Evolutionary conservation across 2,888 invertebrate species (phyloP).

Genomic region (Pammene aurita): DNA sequence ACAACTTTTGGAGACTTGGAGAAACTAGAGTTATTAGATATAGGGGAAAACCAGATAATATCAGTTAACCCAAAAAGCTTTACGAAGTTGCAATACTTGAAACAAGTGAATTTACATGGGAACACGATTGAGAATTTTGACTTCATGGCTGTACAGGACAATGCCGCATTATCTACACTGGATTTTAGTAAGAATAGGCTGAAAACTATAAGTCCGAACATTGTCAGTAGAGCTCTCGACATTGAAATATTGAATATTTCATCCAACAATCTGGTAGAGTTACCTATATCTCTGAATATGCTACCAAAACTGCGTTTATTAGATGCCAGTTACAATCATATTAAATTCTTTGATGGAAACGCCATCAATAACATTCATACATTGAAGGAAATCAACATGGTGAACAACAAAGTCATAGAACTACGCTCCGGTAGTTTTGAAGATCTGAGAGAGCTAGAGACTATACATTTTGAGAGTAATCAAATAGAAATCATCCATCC

Average conservation of each 20-base stretch:
- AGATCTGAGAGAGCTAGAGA: constrained; percentile 86
- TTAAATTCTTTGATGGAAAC: constrained; percentile 87
- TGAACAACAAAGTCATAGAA: constrained; percentile 88
- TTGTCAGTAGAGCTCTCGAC: constrained; percentile 85
- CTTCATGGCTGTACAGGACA: constrained; percentile 87
- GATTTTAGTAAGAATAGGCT: constrained; percentile 91
- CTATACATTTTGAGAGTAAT: constrained; percentile 91
- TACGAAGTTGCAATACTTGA: constrained; percentile 84
- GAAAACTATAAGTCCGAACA: constrained; percentile 85
- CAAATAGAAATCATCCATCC: constrained; percentile 89
- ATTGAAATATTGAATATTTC: constrained; percentile 90
- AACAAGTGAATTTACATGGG: constrained; percentile 88
- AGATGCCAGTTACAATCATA: constrained; percentile 90
- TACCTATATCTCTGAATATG: constrained; percentile 88
- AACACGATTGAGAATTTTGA: constrained; percentile 89
- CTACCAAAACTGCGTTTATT: constrained; percentile 87
- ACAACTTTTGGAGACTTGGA: constrained; percentile 87
- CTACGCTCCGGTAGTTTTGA: constrained; percentile 88
- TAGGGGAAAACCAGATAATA: constrained; percentile 88
- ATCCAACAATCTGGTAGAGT: constrained; percentile 88
- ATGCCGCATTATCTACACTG: constrained; percentile 84
- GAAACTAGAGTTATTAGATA: constrained; percentile 88
- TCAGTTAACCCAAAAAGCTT: constrained; percentile 87
- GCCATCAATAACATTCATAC: constrained; percentile 87
- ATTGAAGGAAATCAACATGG: constrained; percentile 87